Evolutionary conservation across 1,140 invertebrate species (phyloP).

Genomic region (Caenorhabditis briggsae): DNA sequence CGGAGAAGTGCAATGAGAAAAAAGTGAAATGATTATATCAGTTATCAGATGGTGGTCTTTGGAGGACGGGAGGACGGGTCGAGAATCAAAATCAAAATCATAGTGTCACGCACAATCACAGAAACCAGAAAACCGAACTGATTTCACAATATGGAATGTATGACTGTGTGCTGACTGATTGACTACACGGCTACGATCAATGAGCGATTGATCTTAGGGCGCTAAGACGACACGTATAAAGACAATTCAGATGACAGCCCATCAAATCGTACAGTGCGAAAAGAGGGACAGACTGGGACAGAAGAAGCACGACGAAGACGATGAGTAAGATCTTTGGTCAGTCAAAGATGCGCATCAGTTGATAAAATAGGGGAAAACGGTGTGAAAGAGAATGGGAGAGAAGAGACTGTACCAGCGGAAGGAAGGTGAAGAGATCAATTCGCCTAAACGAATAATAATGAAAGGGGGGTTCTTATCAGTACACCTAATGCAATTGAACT

Average conservation of each 20-base stretch:
- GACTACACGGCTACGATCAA: conserved; percentile 54
- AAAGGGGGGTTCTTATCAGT: conserved; percentile 9
- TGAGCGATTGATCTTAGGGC: conserved; percentile 38
- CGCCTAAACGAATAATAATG: conserved; percentile 2
- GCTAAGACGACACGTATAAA: neutral
- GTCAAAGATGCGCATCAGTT: conserved; percentile 45
- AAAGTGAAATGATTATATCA: conserved; percentile 25
- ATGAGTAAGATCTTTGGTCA: conserved; percentile 53
- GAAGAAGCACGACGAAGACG: neutral
- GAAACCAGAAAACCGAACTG: conserved; percentile 51
- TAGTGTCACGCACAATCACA: neutral
- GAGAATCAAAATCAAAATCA: conserved; percentile 27
- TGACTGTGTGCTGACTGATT: conserved; percentile 50
- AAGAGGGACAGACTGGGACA: conserved; percentile 1
- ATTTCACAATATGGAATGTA: conserved; percentile 54
- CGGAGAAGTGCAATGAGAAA: neutral
- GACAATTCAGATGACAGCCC: conserved; percentile 54
- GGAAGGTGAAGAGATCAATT: conserved; percentile 37
- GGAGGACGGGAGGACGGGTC: neutral
- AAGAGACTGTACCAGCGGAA: neutral
- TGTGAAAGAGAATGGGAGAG: neutral
- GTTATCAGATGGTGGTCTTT: neutral
- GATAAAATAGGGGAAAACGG: conserved; percentile 25
- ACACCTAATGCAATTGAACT: neutral
- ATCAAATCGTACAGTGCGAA: conserved; percentile 47